Base-by-base conservation (phyloP, 2,113 vertebrate species). In the Paralichthys olivaceus region DNA sequence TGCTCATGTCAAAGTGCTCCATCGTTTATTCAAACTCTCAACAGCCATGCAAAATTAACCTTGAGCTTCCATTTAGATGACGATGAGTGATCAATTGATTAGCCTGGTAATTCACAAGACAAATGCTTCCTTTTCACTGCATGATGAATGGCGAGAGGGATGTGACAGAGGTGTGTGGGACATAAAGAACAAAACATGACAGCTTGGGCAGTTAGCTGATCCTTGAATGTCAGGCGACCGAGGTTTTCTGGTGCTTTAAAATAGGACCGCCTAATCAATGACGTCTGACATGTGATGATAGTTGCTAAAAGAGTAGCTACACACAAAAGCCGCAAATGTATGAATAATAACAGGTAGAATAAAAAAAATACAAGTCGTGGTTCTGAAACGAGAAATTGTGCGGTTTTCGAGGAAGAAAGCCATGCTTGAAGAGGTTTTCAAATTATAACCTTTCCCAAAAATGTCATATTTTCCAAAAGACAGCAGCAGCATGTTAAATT, bases 71-170 rank as follows among this genome's bases (percentile, higher is more conserved):
- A 53, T 55, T 75, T 72, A 82, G 49, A 34, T 54, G 77, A 65
- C 20, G 28, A 7, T 2, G 65, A 80, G 69, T 56, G 76, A 87
- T 89, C 66, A 23, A 91, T 90, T 81, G 84, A 88, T 89, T 75
- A 75, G 53, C 59, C 43, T 0, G 43, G 64, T 37, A 63, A 32
- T 79, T 88, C 68, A 83, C 85, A 77, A 59, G 76, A 66, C 75
- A 65, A 81, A 82, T 72, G 15, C 40, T 75, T 81, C 77, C 72
- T 71, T 66, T 73, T 77, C 51, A 22, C 60, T 61, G 59, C 63
- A 72, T 88, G 85, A 90, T 90, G 77, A 81, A 89, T 81, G 80
- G 71, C 22, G 13, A 23, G 67, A 64, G 61, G 34, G 72, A 62
- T 47, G 60, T 66, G 70, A 65, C 66, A 49, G 60, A 62, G 86